Conservation (phyloP, 2,888 invertebrate genomes). For the Eupithecia centaureata region DNA sequence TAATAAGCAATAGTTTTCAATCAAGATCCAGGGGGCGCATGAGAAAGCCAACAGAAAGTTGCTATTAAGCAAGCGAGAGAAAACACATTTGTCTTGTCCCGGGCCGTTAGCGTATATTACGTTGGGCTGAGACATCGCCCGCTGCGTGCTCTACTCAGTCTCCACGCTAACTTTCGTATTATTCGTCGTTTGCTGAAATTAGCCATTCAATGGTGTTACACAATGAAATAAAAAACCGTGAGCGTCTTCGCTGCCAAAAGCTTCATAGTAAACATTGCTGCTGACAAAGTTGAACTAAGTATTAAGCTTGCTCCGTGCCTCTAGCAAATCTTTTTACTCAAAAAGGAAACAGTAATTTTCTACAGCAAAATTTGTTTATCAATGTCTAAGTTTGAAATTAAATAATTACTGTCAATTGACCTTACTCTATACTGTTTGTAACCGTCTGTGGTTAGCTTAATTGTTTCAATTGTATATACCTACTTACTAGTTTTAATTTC, state of each 20-base stretch:
- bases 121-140: slow-evolving; percentile 71
- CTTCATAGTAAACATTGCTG: slow-evolving; percentile 24
- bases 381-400: background rate
- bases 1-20: slow-evolving; percentile 74
- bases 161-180: slow-evolving; percentile 57
- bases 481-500: no score
- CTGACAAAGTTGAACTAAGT: slow-evolving; percentile 45
- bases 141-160: slow-evolving; percentile 72
- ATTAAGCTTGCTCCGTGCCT: slow-evolving; percentile 49
- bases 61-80: slow-evolving; percentile 78
- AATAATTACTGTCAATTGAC: no score
- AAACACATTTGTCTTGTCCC: slow-evolving; percentile 84
- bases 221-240: slow-evolving; percentile 36
- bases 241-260: slow-evolving; percentile 38
- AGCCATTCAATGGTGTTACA: slow-evolving; percentile 38
- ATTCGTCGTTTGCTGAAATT: slow-evolving; percentile 61
- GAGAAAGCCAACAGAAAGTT: slow-evolving; percentile 58
- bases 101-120: slow-evolving; percentile 83
- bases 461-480: no score
- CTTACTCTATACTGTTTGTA: no score
- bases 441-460: no score
- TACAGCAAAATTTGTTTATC: background rate
- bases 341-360: slow-evolving; percentile 28
- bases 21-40: slow-evolving; percentile 65
- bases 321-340: slow-evolving; percentile 60